Evolutionary conservation across 2,113 vertebrate genomes (phyloP).

Genomic region (Rhinolophus ferrumequinum): DNA sequence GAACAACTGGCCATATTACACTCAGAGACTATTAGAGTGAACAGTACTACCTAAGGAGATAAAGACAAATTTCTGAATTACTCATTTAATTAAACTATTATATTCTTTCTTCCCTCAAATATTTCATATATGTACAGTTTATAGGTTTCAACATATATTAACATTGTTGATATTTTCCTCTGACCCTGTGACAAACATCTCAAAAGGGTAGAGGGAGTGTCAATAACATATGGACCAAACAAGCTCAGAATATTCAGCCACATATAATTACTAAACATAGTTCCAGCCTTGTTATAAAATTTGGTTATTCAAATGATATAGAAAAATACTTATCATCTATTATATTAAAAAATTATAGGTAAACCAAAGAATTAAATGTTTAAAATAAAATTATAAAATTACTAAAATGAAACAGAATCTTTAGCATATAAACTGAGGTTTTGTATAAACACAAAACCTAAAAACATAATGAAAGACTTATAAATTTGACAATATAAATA

Average conservation of each 20-base stretch:
- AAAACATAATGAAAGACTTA: too few relatives aligned
- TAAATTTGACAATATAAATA: too few relatives aligned
- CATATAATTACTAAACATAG: background rate
- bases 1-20: background rate
- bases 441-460: too few relatives aligned
- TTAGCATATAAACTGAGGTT: too few relatives aligned
- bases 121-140: background rate
- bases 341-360: background rate
- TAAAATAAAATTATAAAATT: background rate
- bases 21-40: background rate
- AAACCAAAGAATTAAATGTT: background rate
- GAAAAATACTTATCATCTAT: background rate
- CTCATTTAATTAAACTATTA: conserved; percentile 2
- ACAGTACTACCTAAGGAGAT: background rate
- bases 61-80: background rate
- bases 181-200: background rate
- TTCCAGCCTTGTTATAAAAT: background rate
- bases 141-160: background rate
- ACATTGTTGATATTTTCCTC: background rate
- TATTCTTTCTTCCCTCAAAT: background rate
- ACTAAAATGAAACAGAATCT: background rate
- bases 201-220: background rate
- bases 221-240: background rate
- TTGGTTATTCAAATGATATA: background rate
- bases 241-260: background rate